Conservation (phyloP, 2,888 invertebrate species). For the Agrotis clavis region DNA sequence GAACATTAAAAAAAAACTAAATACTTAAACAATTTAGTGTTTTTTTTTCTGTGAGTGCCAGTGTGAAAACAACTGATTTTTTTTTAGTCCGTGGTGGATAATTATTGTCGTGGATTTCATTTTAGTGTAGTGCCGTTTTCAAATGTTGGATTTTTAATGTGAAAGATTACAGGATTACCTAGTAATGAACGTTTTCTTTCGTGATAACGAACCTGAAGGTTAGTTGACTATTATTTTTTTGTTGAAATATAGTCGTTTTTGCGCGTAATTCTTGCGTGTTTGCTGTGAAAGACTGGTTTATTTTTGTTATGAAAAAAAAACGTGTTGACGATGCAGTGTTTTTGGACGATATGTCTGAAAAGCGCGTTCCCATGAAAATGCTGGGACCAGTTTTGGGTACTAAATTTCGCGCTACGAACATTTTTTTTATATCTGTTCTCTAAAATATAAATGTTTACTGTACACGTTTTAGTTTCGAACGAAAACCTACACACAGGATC, state of each 20-base stretch:
- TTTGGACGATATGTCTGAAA: constrained; percentile 6
- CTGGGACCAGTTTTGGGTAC: constrained; percentile 23
- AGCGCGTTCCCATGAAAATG: constrained; percentile 33
- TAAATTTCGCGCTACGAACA: constrained; percentile 6
- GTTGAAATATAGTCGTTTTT: constrained; percentile 27
- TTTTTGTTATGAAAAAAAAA: constrained; percentile 59
- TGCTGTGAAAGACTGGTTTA: constrained; percentile 35
- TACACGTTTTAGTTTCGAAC: constrained; percentile 1
- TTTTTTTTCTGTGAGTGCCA: constrained; percentile 54
- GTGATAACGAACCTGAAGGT: constrained; percentile 65
- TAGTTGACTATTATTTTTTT: constrained; percentile 53
- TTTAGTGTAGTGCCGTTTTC: constrained; percentile 63
- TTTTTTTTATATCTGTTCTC: constrained; percentile 17
- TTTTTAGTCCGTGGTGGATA: constrained; percentile 50
- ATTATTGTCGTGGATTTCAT: constrained; percentile 56
- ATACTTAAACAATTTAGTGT: constrained; percentile 55
- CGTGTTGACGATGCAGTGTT: constrained; percentile 51
- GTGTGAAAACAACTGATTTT: constrained; percentile 56
- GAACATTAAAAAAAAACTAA: constrained; percentile 67
- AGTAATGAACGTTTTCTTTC: constrained; percentile 69
- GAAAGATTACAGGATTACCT: constrained; percentile 65
- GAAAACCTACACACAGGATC: constrained; percentile 9
- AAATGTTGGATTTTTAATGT: constrained; percentile 68
- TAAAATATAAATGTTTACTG: constrained; percentile 6
- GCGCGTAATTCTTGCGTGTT: constrained; percentile 39